phyloP scores from a whole-genome alignment of 2,113 vertebrate species.

The Hippolais icterina region DNA sequence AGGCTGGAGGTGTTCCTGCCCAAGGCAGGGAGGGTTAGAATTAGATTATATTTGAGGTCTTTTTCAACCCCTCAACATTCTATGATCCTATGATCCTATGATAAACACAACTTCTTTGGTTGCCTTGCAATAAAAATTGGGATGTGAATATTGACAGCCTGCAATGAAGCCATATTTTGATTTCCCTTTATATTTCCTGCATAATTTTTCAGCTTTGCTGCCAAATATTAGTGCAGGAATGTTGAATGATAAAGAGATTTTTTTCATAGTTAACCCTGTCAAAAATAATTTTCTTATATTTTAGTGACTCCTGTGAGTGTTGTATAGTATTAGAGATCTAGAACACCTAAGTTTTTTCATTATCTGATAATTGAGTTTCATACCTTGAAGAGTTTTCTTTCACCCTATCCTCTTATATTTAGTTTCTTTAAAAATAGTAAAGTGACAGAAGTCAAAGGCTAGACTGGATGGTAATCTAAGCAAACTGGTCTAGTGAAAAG shows the following conservation, averaged over 20 bases:
- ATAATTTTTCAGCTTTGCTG: background rate
- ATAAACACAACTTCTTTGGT: background rate
- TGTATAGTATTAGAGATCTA: background rate
- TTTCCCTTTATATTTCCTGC: background rate
- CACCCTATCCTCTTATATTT: background rate
- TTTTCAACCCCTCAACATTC: background rate
- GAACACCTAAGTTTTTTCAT: background rate
- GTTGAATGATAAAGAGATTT: background rate
- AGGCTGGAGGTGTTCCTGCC: background rate
- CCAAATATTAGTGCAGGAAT: background rate
- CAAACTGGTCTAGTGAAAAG: background rate
- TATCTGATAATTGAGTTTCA: background rate
- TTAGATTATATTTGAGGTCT: background rate
- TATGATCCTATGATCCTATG: background rate
- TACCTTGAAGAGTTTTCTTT: background rate
- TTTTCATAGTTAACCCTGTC: background rate
- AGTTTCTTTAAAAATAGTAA: background rate
- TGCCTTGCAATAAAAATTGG: background rate
- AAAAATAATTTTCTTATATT: background rate
- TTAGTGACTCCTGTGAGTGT: background rate
- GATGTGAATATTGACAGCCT: background rate
- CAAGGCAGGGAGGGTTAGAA: accelerated
- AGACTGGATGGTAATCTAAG: background rate
- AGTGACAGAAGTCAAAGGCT: background rate
- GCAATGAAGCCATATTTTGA: background rate